A percentile compares a stretch with the other conserved stretches of the same genome.
Conservation (phyloP, 2,113 vertebrate genomes). For the Silurus meridionalis region DNA sequence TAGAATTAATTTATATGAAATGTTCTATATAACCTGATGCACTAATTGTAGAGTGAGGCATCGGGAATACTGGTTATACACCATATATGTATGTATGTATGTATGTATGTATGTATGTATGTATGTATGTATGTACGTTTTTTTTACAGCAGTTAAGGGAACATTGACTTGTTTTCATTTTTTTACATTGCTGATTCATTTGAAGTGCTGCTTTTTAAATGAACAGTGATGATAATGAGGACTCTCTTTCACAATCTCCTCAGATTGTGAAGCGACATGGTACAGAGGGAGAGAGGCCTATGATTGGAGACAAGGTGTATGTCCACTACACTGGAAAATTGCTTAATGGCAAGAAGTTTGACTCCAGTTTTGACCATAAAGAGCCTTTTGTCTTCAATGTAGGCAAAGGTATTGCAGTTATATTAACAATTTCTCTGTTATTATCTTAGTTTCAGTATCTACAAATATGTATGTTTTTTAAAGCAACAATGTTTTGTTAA, state of each 20-base stretch:
- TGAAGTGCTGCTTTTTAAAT: neutral
- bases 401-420: conserved; percentile 80
- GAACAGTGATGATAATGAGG: neutral
- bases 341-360: conserved; percentile 89
- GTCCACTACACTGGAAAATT: conserved; percentile 93
- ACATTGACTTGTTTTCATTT: neutral
- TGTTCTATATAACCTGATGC: neutral
- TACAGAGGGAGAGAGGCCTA: conserved; percentile 78
- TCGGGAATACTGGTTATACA: no score
- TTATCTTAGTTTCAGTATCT: neutral
- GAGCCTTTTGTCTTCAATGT: conserved; percentile 90
- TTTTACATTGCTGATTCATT: neutral
- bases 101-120: neutral
- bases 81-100: no score
- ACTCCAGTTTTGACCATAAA: conserved; percentile 87
- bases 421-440: neutral
- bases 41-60: neutral
- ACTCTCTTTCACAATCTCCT: conserved; percentile 1
- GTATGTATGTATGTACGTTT: neutral
- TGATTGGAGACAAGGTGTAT: conserved; percentile 91
- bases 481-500: no score
- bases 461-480: neutral
- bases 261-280: conserved; percentile 85
- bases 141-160: neutral
- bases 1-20: neutral